Evolutionary conservation across 2,113 vertebrate genomes (phyloP), one percentile per base, ranked within the genome.

Genomic region (Cavia porcellus): DNA sequence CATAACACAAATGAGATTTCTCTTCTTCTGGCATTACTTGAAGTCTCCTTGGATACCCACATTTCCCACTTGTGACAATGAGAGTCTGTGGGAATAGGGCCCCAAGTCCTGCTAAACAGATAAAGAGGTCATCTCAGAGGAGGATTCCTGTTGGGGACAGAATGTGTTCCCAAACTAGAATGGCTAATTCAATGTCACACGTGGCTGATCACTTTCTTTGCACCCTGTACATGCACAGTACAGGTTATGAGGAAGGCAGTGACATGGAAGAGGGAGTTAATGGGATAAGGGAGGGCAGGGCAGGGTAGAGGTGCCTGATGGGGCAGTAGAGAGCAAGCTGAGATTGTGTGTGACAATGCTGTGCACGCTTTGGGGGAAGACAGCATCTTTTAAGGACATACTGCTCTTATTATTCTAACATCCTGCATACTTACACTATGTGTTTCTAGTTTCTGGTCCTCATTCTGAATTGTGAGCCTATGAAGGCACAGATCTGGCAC

Each of bases 321-420:
- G 86, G 35, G 9, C 2, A 20, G 30, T 0, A 75, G 77, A 47
- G 5, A 88, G 35, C 2, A 81, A 20, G 25, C 45, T 20, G 55
- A 35, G 57, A 10, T 0, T 14, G 59, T 45, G 19, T 12, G 0
- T 1, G 52, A 50, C 32, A 3, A 6, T 2, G 10, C 4, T 14
- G 38, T 24, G 2, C 47, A 24, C 0, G 3, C 10, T 45, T 59
- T 7, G 28, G 64, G 64, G 59, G 55, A 35, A 57, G 38, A 55
- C 0, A 1, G 28, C 50, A 42, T 95, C 24, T 79, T n/a, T 68
- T 38, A 59, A 52, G 81, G 90, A 55, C 22, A n/a, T n/a, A 20
- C 93, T 15, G 62, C 52, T 93, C 64, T 87, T 17, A 6, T 82
- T 7, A 32, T 11, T 13, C 45, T 88, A 50, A 32, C 3, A 24